phyloP scores from a whole-genome alignment of 2,888 invertebrate species.

The Cheilosia pagana region DNA sequence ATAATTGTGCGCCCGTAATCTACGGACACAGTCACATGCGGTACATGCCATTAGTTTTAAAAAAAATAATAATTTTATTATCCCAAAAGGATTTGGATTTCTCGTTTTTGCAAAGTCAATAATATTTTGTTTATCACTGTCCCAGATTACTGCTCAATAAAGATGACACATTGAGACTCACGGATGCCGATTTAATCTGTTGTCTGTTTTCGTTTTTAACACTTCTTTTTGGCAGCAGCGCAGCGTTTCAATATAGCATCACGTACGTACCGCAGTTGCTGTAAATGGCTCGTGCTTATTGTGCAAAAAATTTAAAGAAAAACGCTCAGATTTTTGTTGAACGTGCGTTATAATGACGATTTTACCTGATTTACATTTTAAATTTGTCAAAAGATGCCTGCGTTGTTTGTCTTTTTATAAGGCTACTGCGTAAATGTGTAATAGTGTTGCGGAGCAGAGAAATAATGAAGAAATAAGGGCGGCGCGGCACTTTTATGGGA shows the following conservation, averaged over 20 bases:
- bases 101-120: not conserved
- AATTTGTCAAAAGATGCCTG: constrained; percentile 13
- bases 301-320: constrained; percentile 46
- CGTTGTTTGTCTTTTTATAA: not conserved
- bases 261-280: constrained; percentile 53
- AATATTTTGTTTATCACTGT: constrained; percentile 11
- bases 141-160: constrained; percentile 38
- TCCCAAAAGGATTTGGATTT: constrained; percentile 8
- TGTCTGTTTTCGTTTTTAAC: constrained; percentile 21
- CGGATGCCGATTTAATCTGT: constrained; percentile 53
- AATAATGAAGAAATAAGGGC: constrained; percentile 48
- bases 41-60: constrained; percentile 4
- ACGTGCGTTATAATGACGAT: constrained; percentile 66
- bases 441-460: not conserved
- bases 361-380: constrained; percentile 71
- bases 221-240: constrained; percentile 29
- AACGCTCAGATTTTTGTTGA: constrained; percentile 45
- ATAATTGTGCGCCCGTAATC: constrained; percentile 47
- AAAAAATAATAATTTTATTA: not conserved
- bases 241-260: constrained; percentile 46
- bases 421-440: constrained; percentile 21
- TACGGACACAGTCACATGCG: constrained; percentile 16
- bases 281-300: constrained; percentile 68
- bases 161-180: constrained; percentile 53
- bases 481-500: constrained; percentile 44